Evolutionary conservation across 2,797 vertebrate species (phyloP), one percentile per base, ranked within the genome.

Genomic region (Amblyopsis hoosieri): DNA sequence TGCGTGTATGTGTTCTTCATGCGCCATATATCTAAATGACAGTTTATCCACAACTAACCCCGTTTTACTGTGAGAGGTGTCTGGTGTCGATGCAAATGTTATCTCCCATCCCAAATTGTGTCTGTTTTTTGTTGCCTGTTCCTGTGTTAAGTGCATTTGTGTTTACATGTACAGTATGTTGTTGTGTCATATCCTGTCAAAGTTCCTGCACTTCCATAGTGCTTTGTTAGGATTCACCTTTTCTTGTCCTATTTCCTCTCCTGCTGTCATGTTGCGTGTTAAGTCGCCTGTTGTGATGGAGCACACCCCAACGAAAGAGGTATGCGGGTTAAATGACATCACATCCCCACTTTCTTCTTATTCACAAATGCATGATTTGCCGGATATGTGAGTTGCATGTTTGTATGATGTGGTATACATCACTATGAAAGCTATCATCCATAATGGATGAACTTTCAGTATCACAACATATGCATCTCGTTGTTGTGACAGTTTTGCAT

Each of bases 151-250:
- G 69, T 66, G 64, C 3, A 76, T 78, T 86, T 61, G 45, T 82
- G 75, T 85, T 67, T 46, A 54, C 60, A 48, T 50, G 56, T 64
- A 37, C 23, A 5, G 54, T 89, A 84, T 86, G 76, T 57, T 46
- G 75, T 50, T 74, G 69, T 86, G 54, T 85, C 52, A 69, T 86
- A 90, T 88, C 86, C 87, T 89, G 81, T 85, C 82, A 58, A 89
- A 85, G 78, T 83, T 76, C 84, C 83, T 85, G 42, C 72, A 17
- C 60, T 73, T 61, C 78, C 84, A 60, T 80, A 79, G 86, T 80
- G 69, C 85, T 86, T 74, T 86, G 87, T 86, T 89, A 86, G 86
- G 88, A 88, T 91, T 92, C 73, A 87, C 67, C 82, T 83, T 89
- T 78, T 83, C 79, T 74, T 91, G 84, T 89, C 87, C 78, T 90